Evolutionary conservation across 2,888 invertebrate genomes (phyloP).

Genomic region (Meganola albula): DNA sequence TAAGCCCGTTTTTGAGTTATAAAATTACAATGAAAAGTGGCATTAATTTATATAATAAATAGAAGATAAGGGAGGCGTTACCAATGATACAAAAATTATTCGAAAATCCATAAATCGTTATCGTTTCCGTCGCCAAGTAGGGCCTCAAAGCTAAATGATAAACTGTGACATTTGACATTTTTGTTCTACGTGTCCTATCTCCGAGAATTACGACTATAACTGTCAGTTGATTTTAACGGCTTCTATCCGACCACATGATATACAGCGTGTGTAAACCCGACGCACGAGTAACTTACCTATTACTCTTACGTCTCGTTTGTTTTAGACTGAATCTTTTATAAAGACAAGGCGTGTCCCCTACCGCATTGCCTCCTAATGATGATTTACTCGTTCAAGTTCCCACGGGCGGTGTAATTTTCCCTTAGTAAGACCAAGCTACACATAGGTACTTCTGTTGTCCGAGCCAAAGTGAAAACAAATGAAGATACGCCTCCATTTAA

Average conservation of each 20-base stretch:
- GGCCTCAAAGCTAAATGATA: no score
- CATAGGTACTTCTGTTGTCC: conserved; percentile 51
- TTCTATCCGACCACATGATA: conserved; percentile 32
- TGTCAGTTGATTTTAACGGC: conserved; percentile 33
- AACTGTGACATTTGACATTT: no score
- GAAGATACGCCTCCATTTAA: conserved; percentile 66
- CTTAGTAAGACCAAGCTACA: conserved; percentile 49
- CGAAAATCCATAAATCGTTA: no score
- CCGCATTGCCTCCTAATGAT: conserved; percentile 57
- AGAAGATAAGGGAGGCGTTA: no score
- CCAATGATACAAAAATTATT: no score
- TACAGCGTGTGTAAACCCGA: conserved; percentile 27
- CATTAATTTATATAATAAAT: no score
- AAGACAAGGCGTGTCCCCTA: conserved; percentile 56
- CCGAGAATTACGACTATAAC: conserved; percentile 23
- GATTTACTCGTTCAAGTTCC: conserved; percentile 63
- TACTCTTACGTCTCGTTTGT: conserved; percentile 60
- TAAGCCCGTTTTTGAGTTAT: no score
- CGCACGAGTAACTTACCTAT: conserved; percentile 38
- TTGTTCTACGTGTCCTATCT: no score
- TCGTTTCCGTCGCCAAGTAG: no score
- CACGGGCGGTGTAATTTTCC: conserved; percentile 70
- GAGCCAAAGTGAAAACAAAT: conserved; percentile 72
- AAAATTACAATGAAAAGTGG: no score
- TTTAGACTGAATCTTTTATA: conserved; percentile 73